These are phyloP conservation scores for Glareola pratincola DNA, from an alignment of 2,113 vertebrate genomes.

Conservation along the genomic window DNA sequence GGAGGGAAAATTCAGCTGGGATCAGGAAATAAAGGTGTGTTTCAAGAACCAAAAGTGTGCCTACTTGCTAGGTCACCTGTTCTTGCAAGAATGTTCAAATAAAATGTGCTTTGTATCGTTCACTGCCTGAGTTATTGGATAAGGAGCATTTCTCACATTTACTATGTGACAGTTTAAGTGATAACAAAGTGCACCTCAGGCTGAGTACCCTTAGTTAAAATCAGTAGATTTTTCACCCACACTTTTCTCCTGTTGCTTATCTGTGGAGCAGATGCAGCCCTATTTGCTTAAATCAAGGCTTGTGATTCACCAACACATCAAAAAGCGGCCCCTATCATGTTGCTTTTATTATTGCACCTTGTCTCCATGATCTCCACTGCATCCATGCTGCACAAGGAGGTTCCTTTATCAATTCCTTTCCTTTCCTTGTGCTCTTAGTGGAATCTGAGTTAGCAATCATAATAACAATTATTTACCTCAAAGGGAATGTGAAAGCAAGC, in stretches of 20 bases:
- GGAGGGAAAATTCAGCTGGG: no score
- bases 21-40: no score
- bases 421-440: not conserved
- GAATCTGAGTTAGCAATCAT: conserved; percentile 19
- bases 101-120: no score
- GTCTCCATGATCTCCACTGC: not conserved
- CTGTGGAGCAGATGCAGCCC: not conserved
- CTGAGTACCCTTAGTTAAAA: not conserved
- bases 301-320: conserved; percentile 13
- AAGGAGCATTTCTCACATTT: not conserved
- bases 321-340: conserved; percentile 10
- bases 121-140: no score
- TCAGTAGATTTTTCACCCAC: not conserved
- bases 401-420: not conserved
- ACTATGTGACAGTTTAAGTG: not conserved
- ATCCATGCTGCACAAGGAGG: not conserved
- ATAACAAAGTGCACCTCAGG: not conserved
- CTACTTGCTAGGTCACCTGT: no score
- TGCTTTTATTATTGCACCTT: not conserved
- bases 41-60: no score
- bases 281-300: conserved; percentile 13
- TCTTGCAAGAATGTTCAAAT: no score
- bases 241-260: not conserved
- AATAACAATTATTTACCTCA: conserved; percentile 42
- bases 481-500: conserved; percentile 53